Evolutionary conservation across 2,888 invertebrate species (phyloP), one percentile per base, ranked within the genome.

Genomic region (Drosophila meridionalis): DNA sequence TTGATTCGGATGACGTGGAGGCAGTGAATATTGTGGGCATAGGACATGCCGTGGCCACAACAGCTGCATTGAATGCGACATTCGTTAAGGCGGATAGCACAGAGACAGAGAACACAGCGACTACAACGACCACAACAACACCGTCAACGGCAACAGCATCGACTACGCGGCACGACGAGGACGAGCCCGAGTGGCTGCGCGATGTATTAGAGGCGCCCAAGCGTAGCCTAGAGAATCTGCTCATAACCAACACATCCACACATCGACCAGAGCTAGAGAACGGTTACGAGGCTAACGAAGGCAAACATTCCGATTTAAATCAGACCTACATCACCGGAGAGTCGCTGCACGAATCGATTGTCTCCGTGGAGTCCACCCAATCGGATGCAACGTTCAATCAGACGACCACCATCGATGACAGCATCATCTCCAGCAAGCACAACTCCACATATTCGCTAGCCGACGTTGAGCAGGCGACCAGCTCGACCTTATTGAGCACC

Each of bases 171-270:
- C 83, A 88, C 84, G 93, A 90, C 89, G 94, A 94, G 56, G 94
- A 93, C 71, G 94, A 94, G 73, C 94, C 94, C 26, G 94, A 95
- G 89, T 95, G 94, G 94, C 90, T 94, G 66, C 94, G 94, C 65
- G 95, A 95, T 88, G 94, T 94, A 57, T 93, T 94, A 70, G 95
- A 95, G 69, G 95, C 94, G 52, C 94, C 95, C 58, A 92, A 92
- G 72, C 92, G 93, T 56, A 92, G 92, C 72, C 80, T 92, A 69
- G 93, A 93, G 71, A 93, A 92, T 80, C 87, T 92, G 67, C 73
- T 92, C 45, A 90, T 92, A 42, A 47, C 14, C 28, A 73, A 69
- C 50, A 74, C 79, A 73, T 38, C 61, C 66, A 14, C 74, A 36
- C 74, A 74, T 32, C 71, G 65, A 20, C 75, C 67, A n/a, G 83